A percentile compares a stretch with the other conserved stretches of the same genome.
Conservation (phyloP, 2,113 vertebrate species). For the Tenebrosternarchus preto region DNA sequence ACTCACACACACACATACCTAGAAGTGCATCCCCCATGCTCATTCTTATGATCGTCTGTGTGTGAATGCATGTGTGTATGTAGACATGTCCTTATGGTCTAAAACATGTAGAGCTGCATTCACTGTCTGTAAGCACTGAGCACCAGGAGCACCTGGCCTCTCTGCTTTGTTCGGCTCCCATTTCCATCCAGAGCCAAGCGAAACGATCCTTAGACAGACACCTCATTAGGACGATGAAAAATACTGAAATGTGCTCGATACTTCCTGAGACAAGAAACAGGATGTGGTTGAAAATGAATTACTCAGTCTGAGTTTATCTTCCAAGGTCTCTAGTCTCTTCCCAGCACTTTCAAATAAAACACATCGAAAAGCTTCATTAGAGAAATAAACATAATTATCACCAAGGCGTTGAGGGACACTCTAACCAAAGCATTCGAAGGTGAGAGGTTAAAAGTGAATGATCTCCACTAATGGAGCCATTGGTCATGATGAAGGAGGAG, state of each 20-base stretch:
- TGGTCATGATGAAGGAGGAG: too few species aligned
- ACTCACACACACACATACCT: background rate
- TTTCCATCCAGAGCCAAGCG: background rate
- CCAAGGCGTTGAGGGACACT: background rate
- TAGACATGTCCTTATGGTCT: background rate
- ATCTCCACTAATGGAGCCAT: too few species aligned
- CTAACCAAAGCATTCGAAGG: background rate
- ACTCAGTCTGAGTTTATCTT: background rate
- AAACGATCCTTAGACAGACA: conserved; percentile 1
- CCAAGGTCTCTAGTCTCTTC: conserved; percentile 15
- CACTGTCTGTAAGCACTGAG: background rate
- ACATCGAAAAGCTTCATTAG: background rate
- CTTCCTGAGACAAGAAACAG: conserved; percentile 41
- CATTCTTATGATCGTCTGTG: background rate
- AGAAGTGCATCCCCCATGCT: background rate
- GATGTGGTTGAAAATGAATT: conserved; percentile 42
- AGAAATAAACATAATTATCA: background rate
- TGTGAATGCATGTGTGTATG: background rate
- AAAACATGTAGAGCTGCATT: background rate
- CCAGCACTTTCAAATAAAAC: conserved; percentile 9
- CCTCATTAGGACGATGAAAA: conserved; percentile 32
- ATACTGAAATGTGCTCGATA: conserved; percentile 24
- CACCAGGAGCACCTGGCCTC: background rate
- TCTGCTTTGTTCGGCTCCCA: background rate
- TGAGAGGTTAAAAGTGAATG: conserved; percentile 18